phyloP scores from a whole-genome alignment of 1,140 invertebrate species.

The Hyposmocoma kahamanoa region DNA sequence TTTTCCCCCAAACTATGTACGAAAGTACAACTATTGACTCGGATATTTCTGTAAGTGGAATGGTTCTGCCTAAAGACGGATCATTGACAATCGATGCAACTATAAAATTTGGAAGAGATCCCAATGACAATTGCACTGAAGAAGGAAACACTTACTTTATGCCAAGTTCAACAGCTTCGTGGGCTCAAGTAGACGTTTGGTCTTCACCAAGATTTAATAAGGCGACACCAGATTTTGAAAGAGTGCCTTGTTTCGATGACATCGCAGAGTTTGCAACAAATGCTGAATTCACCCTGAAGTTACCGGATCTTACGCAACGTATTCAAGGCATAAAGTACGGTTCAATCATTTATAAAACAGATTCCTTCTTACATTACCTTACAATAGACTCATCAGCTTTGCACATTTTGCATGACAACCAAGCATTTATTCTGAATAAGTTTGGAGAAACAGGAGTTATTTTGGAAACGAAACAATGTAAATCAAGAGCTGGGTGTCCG shows the following conservation, averaged over 20 bases:
- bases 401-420: too few species aligned
- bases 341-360: slow-evolving; percentile 23
- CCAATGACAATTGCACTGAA: slow-evolving; percentile 34
- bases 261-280: slow-evolving; percentile 36
- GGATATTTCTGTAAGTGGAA: slow-evolving; percentile 24
- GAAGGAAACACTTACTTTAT: slow-evolving; percentile 37
- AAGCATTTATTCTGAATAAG: slow-evolving; percentile 36
- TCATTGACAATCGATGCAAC: slow-evolving; percentile 28
- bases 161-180: slow-evolving; percentile 29
- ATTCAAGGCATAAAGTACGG: slow-evolving; percentile 28
- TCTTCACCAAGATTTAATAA: slow-evolving; percentile 47
- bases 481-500: slow-evolving; percentile 38
- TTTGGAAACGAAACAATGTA: slow-evolving; percentile 22
- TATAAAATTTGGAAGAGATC: slow-evolving; percentile 31
- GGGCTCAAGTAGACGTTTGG: slow-evolving; percentile 53
- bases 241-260: slow-evolving; percentile 53
- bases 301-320: slow-evolving; percentile 31
- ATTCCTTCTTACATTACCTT: slow-evolving; percentile 12
- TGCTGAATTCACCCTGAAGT: slow-evolving; percentile 25
- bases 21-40: slow-evolving; percentile 33
- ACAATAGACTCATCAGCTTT: too few species aligned
- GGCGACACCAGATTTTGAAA: slow-evolving; percentile 56
- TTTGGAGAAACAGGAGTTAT: slow-evolving; percentile 16
- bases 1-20: slow-evolving; percentile 41
- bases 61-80: slow-evolving; percentile 47